Evolutionary conservation across 23 tunicate species (phyloP).

Genomic region (Styela plicata): DNA sequence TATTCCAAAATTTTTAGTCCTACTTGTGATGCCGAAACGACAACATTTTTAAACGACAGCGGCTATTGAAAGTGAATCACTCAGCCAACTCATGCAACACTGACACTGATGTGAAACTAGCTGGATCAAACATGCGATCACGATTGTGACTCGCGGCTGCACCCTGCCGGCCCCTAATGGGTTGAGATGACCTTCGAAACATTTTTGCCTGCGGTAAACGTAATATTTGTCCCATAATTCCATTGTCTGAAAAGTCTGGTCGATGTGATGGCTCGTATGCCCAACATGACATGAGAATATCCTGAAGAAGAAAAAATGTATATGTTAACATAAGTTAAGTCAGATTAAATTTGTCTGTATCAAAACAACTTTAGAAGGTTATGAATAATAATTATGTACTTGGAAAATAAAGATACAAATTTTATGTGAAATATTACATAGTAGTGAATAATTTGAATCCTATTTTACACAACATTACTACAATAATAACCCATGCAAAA

Average conservation of each 20-base stretch:
- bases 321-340: background rate
- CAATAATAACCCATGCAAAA: too few relatives aligned
- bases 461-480: too few relatives aligned
- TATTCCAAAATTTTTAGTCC: too few relatives aligned
- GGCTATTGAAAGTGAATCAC: too few relatives aligned
- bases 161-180: constrained; percentile 2
- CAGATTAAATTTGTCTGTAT: too few relatives aligned
- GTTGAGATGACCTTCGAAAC: constrained; percentile 25
- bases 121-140: constrained; percentile 20
- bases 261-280: constrained; percentile 46
- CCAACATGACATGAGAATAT: constrained; percentile 78
- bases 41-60: too few relatives aligned
- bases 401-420: too few relatives aligned
- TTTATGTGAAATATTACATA: too few relatives aligned
- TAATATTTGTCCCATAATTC: constrained; percentile 53
- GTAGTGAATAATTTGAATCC: too few relatives aligned
- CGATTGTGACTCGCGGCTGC: background rate
- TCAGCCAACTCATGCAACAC: constrained; percentile 35
- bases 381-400: too few relatives aligned
- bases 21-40: too few relatives aligned
- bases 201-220: constrained; percentile 41
- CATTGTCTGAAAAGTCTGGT: constrained; percentile 65
- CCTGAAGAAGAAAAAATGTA: constrained; percentile 21
- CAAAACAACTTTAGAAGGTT: too few relatives aligned
- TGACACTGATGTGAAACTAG: background rate